Evolutionary conservation across 2,888 invertebrate species (phyloP), one percentile per base, ranked within the genome.

Genomic region (Sympetrum striolatum): DNA sequence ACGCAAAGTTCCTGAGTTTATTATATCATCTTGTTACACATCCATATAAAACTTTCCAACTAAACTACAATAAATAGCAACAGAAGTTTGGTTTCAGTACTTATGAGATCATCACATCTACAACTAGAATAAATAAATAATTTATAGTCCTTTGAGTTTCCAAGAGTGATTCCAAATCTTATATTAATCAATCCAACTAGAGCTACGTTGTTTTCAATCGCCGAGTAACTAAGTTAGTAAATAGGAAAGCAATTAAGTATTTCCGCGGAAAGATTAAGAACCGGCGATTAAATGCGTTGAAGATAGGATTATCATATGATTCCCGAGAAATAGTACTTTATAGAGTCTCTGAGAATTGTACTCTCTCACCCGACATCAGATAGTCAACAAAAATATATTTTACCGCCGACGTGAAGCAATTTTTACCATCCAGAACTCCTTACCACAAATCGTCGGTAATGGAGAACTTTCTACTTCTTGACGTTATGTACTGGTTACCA

Each of bases 101-200:
- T 86, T 60, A 37, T 86, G 86, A 86, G 86, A 86, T 86, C 86
- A 86, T 86, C 60, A 60, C 37, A 60, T 86, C 86, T 86, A 86
- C 37, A 64, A 5, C 86, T 86, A 86, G n/a, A 53, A 35, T 86
- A 86, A 35, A 58, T 86, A 86, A 35, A 58, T 86, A 64, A 64
- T n/a, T 31, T 10, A 73, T 73, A 31, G 31, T 73, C 22, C 25
- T 4, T 10, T 31, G 31, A 73, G 22, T 31, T 12, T 73, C 31
- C 73, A 10, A 73, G 73, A 8, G 31, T 14, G 3, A 73, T 73
- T 73, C 31, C 25, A 31, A 25, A 31, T 31, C 31, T 14, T 73
- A 73, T 31, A 25, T 25, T 73, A 73, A 31, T 25, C 31, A 12
- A 73, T 14, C 25, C 15, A 25, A 31, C 22, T 22, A 22, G n/a